phyloP scores from a whole-genome alignment of 2,888 invertebrate genomes.

The Oasisia sp. region DNA sequence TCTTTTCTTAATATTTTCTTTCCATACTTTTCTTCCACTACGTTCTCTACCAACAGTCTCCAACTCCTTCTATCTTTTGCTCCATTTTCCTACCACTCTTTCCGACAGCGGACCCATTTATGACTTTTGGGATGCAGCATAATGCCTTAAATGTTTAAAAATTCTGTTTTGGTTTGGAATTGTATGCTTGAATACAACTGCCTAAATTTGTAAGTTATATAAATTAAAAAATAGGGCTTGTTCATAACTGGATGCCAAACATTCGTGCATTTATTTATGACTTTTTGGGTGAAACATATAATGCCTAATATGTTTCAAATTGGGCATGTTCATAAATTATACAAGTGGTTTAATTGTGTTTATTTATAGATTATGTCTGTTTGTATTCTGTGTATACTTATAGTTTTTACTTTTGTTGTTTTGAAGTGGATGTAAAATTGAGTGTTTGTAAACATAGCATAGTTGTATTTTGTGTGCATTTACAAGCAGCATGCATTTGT shows the following conservation, averaged over 20 bases:
- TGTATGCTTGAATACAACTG: not conserved
- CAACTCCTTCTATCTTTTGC: too few species aligned
- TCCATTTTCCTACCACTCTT: too few species aligned
- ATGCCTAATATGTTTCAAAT: not conserved
- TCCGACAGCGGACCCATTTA: too few species aligned
- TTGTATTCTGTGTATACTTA: not conserved
- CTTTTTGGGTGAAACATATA: too few species aligned
- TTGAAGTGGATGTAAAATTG: not conserved
- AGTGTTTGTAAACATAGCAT: not conserved
- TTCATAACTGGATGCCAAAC: too few species aligned
- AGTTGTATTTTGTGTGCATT: not conserved
- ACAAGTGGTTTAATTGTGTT: too few species aligned
- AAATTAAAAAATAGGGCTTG: not conserved
- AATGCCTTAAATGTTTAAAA: not conserved
- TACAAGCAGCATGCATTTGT: not conserved
- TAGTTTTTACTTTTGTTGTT: not conserved
- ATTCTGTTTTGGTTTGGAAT: not conserved
- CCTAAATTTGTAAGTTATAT: not conserved
- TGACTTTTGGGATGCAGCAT: too few species aligned
- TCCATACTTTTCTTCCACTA: too few species aligned
- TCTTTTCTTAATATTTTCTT: too few species aligned
- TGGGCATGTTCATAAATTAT: not conserved
- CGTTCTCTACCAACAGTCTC: too few species aligned
- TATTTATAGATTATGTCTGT: not conserved
- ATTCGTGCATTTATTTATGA: too few species aligned